Conservation (phyloP, 2,113 vertebrate genomes). For the Crocuta crocuta region DNA sequence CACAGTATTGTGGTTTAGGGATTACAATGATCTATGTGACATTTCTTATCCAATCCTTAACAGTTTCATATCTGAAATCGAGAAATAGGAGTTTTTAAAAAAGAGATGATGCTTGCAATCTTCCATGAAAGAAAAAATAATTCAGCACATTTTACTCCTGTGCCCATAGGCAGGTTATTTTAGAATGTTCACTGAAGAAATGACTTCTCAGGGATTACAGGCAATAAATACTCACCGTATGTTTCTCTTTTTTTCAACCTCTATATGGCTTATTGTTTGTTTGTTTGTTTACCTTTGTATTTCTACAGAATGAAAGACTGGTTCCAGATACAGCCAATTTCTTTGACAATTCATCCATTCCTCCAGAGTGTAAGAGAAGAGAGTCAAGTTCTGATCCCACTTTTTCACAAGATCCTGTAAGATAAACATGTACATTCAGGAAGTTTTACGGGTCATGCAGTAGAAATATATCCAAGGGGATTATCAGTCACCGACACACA, state of each 20-base stretch:
- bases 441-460: background rate
- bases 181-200: background rate
- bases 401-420: slow-evolving; percentile 81
- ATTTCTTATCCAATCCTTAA: background rate
- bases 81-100: background rate
- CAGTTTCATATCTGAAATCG: slow-evolving; percentile 1
- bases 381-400: slow-evolving; percentile 83
- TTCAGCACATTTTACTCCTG: background rate
- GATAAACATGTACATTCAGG: background rate
- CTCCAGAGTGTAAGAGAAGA: slow-evolving; percentile 81
- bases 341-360: slow-evolving; percentile 86
- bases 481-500: background rate
- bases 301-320: slow-evolving; percentile 84
- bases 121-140: background rate
- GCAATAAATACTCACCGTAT: background rate
- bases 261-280: background rate
- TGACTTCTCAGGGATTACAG: slow-evolving; percentile 20
- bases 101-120: background rate
- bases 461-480: background rate
- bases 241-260: background rate
- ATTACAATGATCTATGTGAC: background rate
- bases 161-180: background rate
- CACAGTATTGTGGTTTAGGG: background rate
- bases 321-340: slow-evolving; percentile 85
- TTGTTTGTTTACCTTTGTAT: slow-evolving; percentile 83